Evolutionary conservation across 2,797 vertebrate species (phyloP).

Genomic region (Merluccius polli): DNA sequence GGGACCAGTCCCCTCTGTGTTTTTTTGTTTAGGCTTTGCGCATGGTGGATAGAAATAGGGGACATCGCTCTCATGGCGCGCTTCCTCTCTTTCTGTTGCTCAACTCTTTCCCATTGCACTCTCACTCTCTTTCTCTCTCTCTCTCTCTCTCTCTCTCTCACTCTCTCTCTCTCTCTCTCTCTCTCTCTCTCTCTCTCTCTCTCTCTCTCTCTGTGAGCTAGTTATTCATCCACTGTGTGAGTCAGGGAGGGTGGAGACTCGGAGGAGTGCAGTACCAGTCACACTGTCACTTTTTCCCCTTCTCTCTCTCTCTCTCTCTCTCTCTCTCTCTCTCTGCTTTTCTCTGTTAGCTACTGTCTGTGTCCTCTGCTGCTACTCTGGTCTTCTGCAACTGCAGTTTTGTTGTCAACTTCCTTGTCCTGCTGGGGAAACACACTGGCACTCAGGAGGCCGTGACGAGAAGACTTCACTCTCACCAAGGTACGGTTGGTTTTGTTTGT

Average conservation of each 20-base stretch:
- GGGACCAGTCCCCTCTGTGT: not conserved
- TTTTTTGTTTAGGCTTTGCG: conserved; percentile 16
- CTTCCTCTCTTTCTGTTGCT: conserved; percentile 9
- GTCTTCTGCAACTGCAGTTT: conserved; percentile 20
- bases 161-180: conserved; percentile 9
- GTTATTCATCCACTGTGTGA: conserved; percentile 78
- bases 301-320: conserved; percentile 36
- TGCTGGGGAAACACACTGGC: conserved; percentile 27
- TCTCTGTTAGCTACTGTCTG: conserved; percentile 24
- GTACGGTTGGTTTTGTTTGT: not conserved
- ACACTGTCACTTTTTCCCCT: conserved; percentile 68
- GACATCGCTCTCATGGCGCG: conserved; percentile 17
- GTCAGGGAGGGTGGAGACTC: conserved; percentile 75
- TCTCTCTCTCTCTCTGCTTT: conserved; percentile 34
- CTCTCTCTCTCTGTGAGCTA: conserved; percentile 53
- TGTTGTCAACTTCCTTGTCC: conserved; percentile 22
- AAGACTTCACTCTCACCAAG: not conserved
- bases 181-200: not conserved
- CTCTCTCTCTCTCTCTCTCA: conserved; percentile 1
- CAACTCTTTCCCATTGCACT: not conserved
- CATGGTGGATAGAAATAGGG: conserved; percentile 39
- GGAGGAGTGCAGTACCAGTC: conserved; percentile 78
- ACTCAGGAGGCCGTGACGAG: conserved; percentile 8
- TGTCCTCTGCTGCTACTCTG: conserved; percentile 24
- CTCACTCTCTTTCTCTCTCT: conserved; percentile 2